Evolutionary conservation across 2,888 invertebrate genomes (phyloP), one percentile per base, ranked within the genome.

Genomic region (Agriopis leucophaearia): DNA sequence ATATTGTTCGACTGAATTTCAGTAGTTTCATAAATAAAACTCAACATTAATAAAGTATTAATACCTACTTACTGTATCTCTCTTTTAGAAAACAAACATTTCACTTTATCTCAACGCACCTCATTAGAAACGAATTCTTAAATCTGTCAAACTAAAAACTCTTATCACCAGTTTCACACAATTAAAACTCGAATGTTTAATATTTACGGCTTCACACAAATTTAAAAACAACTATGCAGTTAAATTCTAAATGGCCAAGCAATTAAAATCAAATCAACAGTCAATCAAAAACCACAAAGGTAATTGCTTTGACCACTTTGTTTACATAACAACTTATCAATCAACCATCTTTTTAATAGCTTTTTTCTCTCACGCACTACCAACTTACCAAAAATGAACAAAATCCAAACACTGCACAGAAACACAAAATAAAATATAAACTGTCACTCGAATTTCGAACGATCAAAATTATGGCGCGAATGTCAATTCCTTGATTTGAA

Each of bases 391-490:
- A 18, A 52, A 47, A 27, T 48, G 48, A 50, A 52, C 58, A 65
- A 66, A 74, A 74, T 74, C 74, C 74, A 61, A 45, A 38, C 71
- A 73, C 71, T 65, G 63, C 71, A 73, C 70, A 64, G 36, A 58
- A 58, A 52, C 68, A 71, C 70, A 67, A 61, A 61, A n/a, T n/a
- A 65, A 63, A 68, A 18, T 42, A 69, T 68, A 68, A 64, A 64
- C 56, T 52, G 51, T 63, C 68, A 69, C 68, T 69, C 56, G 56
- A 57, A 52, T 69, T 57, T 62, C 72, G 68, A 58, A 69, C 72
- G 72, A 67, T 80, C 78, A 81, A 81, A n/a, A 83, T 85, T 82
- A 80, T 83, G 83, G 87, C 86, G 87, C 83, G 86, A 85, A 85
- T 64, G 61, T 62, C 68, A 60, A 56, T 59, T 66, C 64, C 62